Percentiles rank a stretch among this genome's conserved stretches.
Evolutionary conservation across 2,888 invertebrate genomes (phyloP).

Genomic region (Isotomurus palustris): DNA sequence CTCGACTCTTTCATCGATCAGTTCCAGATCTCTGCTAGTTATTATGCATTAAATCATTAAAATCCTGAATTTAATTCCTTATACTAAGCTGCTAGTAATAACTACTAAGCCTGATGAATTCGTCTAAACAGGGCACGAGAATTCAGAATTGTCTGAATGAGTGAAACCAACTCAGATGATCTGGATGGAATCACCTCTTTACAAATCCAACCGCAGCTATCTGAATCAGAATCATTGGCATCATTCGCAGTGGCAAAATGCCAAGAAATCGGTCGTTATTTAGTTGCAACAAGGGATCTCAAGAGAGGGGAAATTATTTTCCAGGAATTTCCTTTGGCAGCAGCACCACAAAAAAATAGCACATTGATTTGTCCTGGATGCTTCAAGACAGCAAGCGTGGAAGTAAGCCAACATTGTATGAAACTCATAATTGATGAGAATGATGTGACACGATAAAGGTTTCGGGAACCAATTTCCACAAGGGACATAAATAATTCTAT

Average conservation of each 20-base stretch:
- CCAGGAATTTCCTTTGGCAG: slow-evolving; percentile 34
- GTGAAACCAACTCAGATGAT: neutral
- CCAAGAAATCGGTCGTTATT: slow-evolving; percentile 34
- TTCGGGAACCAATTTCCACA: too few relatives aligned
- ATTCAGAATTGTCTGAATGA: slow-evolving; percentile 3
- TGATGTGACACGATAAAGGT: neutral
- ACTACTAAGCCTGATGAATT: too few relatives aligned
- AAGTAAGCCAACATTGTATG: slow-evolving; percentile 6
- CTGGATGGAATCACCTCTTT: too few relatives aligned
- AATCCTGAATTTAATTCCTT: too few relatives aligned
- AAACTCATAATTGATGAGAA: neutral
- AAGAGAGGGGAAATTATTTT: slow-evolving; percentile 41
- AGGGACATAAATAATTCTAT: too few relatives aligned
- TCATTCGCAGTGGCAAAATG: slow-evolving; percentile 20
- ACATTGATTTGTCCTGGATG: slow-evolving; percentile 39
- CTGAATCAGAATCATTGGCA: neutral
- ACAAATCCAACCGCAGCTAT: neutral
- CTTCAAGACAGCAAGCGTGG: slow-evolving; percentile 21
- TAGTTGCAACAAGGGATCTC: slow-evolving; percentile 36
- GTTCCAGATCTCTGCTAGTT: neutral
- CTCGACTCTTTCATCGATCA: too few relatives aligned
- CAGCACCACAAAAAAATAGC: slow-evolving; percentile 31
- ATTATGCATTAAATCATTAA: neutral
- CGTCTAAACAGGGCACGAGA: too few relatives aligned
- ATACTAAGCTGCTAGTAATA: too few relatives aligned